These are phyloP conservation scores for Trimorus sp. DNA, from an alignment of 2,888 invertebrate species.

Conservation along the genomic window DNA sequence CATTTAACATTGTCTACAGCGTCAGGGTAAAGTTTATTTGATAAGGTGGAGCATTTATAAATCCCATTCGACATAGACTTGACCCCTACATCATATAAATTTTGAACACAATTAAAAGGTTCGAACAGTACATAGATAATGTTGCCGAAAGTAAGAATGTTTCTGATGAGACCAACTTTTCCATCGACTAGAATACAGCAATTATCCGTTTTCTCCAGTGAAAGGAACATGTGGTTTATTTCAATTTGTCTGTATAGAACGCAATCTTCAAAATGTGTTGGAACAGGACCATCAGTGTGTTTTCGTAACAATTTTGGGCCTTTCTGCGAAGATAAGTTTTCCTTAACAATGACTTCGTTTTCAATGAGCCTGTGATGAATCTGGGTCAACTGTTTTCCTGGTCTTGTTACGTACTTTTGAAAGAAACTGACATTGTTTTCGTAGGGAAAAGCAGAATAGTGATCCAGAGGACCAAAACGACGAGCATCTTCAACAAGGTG, in stretches of 20 bases:
- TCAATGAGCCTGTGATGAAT: too few species aligned
- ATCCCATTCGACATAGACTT: neutral
- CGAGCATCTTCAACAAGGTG: constrained; percentile 20
- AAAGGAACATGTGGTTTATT: neutral
- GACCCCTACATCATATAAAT: constrained; percentile 7
- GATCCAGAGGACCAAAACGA: too few species aligned
- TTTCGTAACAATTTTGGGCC: neutral
- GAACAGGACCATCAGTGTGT: constrained; percentile 9
- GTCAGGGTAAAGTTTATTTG: neutral
- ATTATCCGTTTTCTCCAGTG: constrained; percentile 11
- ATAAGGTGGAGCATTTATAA: constrained; percentile 8
- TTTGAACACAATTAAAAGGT: neutral
- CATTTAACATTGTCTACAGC: neutral
- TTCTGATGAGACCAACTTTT: constrained; percentile 10
- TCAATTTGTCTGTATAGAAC: constrained; percentile 7
- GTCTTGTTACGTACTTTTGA: neutral
- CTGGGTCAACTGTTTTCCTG: too few species aligned
- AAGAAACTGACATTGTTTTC: constrained; percentile 19
- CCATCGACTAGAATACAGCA: constrained; percentile 14
- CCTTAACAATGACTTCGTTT: neutral
- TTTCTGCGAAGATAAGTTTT: neutral
- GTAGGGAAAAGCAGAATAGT: constrained; percentile 19
- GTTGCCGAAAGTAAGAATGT: neutral
- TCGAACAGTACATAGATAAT: neutral
- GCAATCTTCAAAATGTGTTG: neutral